phyloP scores from a whole-genome alignment of 64 coral and sea anemone genomes.

The Trachythela sp. region DNA sequence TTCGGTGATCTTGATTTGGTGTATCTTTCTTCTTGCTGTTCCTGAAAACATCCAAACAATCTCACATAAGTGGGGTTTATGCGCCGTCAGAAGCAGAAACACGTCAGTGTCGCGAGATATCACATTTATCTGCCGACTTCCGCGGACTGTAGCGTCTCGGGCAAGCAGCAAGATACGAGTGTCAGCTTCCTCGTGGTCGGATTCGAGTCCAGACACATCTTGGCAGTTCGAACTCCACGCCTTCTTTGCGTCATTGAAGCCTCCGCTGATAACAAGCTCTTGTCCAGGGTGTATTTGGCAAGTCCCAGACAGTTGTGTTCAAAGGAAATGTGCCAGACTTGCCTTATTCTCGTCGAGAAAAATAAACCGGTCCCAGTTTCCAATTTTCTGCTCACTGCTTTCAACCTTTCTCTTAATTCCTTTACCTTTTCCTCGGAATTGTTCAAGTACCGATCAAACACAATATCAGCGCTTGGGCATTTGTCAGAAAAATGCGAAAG shows the following conservation, averaged over 20 bases:
- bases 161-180: constrained; percentile 22
- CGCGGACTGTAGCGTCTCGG: constrained; percentile 18
- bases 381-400: too few species aligned
- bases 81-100: constrained; percentile 16
- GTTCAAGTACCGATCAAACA: constrained; percentile 58
- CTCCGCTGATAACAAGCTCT: constrained; percentile 55
- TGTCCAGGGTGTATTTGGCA: too few species aligned
- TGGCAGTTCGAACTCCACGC: constrained; percentile 34
- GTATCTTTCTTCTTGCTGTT: constrained; percentile 30
- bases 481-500: constrained; percentile 38
- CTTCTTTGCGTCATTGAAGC: constrained; percentile 39
- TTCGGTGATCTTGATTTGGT: constrained; percentile 26
- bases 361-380: too few species aligned
- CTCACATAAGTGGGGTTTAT: constrained; percentile 4
- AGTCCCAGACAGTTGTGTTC: too few species aligned
- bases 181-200: constrained; percentile 37
- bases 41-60: constrained; percentile 47
- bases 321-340: too few species aligned
- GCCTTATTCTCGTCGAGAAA: too few species aligned
- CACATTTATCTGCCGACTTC: constrained; percentile 15
- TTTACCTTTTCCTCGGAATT: too few species aligned
- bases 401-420: too few species aligned
- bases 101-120: constrained; percentile 27
- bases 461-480: constrained; percentile 41
- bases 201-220: constrained; percentile 19